Evolutionary conservation across 2,113 vertebrate species (phyloP).

Genomic region (Misgurnus anguillicaudatus): DNA sequence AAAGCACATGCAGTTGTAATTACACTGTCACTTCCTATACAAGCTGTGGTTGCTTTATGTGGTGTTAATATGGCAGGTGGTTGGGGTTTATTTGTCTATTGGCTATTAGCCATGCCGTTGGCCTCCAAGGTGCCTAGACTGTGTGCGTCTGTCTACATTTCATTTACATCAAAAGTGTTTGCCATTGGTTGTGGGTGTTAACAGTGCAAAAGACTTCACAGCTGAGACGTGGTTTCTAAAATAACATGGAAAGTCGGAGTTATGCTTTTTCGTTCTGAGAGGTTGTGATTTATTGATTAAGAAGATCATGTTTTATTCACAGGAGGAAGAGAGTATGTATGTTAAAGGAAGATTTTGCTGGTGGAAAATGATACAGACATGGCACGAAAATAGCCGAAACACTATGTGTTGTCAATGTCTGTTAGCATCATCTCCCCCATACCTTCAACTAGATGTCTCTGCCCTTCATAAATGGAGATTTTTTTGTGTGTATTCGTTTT

Average conservation of each 20-base stretch:
- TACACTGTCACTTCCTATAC: no score
- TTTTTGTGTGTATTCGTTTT: background rate
- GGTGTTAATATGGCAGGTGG: no score
- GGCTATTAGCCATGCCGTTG: no score
- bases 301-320: constrained; percentile 47
- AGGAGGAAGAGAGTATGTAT: background rate
- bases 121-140: background rate
- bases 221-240: background rate
- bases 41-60: no score
- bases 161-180: constrained; percentile 2
- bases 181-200: background rate
- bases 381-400: background rate
- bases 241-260: constrained; percentile 22
- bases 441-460: background rate
- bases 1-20: background rate
- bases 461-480: background rate
- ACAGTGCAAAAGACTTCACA: constrained; percentile 9
- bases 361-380: constrained; percentile 11
- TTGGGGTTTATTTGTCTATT: no score
- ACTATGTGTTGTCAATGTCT: background rate
- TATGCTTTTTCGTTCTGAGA: constrained; percentile 22
- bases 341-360: background rate
- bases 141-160: background rate
- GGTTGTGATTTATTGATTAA: constrained; percentile 43
- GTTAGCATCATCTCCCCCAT: background rate